Base-by-base conservation (phyloP, 2,888 invertebrate species). In the Calameuta filiformis region DNA sequence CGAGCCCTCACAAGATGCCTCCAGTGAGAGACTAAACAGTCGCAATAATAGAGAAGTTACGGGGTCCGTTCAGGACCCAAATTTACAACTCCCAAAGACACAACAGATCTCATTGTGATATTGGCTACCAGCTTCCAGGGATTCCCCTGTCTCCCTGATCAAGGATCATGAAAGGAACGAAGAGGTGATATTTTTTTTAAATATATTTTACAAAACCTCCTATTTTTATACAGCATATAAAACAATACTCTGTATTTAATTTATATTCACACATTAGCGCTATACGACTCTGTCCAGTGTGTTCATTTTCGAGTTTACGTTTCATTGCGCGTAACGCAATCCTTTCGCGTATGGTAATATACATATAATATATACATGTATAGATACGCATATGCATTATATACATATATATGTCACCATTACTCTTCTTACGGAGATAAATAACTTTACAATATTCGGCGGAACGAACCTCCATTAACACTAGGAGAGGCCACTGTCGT, bases 121-220 rank as follows among this genome's bases (percentile, higher is more conserved):
- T 0, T 9, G 23, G 56, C 23, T 23, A 56, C 23, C 56, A 56
- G 56, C 56, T 23, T 56, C 56, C 56, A 15, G 23, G 56, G 23
- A 56, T 9, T 56, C 23, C 23, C 2, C 9, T 23, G 9, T 15
- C 23, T 23, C 2, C 9, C 23, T 23, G 56, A 56, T 56, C 56
- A 2, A 23, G 23, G 9, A 9, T 56, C 23, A 23, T 23, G 23
- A 56, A 56, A 56, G 1, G 23, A 56, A 56, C 9, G 23, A 23
- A 56, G 23, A 56, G 23, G 56, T 56, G 23, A 23, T 23, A 37
- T 40, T 56, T 68, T 88, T 90, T 90, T 91, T 88, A 89, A 90
- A 90, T 90, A 90, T 91, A 91, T 91, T 91, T 91, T 91, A 91
- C 90, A 91, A 91, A 91, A 91, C 87, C 86, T 90, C 85, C 90